phyloP scores from a whole-genome alignment of 2,888 invertebrate genomes.

The Athetis lepigone region DNA sequence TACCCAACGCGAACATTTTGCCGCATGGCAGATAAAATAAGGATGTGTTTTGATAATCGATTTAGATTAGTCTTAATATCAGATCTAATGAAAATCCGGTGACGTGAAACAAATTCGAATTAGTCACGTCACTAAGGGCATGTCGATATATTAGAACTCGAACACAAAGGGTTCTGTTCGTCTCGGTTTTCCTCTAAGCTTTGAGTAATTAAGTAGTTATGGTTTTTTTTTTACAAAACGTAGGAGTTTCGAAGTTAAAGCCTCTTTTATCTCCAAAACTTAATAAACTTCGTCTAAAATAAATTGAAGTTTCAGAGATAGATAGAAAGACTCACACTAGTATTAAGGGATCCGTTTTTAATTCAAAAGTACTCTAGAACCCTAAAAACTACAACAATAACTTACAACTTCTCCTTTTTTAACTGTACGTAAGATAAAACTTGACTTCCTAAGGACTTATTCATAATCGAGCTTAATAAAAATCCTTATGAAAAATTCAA shows the following conservation, averaged over 20 bases:
- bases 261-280: no score
- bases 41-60: conserved; percentile 35
- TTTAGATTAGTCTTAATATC: conserved; percentile 54
- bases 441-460: conserved; percentile 3
- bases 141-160: conserved; percentile 10
- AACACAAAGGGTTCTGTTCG: background rate
- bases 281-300: no score
- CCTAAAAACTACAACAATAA: background rate
- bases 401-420: background rate
- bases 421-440: background rate
- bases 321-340: no score
- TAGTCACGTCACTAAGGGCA: conserved; percentile 28
- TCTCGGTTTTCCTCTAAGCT: no score
- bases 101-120: conserved; percentile 52
- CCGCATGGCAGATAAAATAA: conserved; percentile 51
- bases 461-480: conserved; percentile 6
- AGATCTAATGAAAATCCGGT: conserved; percentile 55
- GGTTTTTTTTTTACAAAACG: no score
- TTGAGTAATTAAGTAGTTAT: no score
- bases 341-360: no score
- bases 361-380: no score
- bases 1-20: conserved; percentile 14
- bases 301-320: no score
- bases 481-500: conserved; percentile 9
- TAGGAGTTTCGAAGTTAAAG: no score